These are phyloP conservation scores for Cynopterus brachyotis DNA, from an alignment of 2,113 vertebrate genomes.

Conservation along the genomic window DNA sequence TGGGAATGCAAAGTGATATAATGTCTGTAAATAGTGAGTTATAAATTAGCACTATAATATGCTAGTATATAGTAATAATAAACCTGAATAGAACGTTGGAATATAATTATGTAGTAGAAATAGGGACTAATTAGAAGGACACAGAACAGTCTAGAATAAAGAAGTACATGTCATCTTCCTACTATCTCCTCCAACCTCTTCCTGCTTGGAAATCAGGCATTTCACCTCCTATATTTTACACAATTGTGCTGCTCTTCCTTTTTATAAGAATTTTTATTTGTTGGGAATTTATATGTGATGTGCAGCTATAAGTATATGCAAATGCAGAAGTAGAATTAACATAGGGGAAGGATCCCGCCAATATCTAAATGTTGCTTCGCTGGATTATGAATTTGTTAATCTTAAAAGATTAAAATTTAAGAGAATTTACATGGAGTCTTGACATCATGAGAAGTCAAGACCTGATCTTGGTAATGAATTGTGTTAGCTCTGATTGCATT, in stretches of 20 bases:
- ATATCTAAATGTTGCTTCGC: background rate
- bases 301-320: background rate
- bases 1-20: background rate
- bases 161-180: background rate
- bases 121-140: background rate
- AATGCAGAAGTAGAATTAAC: background rate
- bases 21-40: background rate
- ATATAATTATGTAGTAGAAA: background rate
- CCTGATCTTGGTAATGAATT: background rate
- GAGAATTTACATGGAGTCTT: background rate
- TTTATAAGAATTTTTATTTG: background rate
- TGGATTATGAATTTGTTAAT: background rate
- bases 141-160: background rate
- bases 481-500: background rate
- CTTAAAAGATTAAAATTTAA: slow-evolving; percentile 17
- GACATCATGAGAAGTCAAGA: background rate
- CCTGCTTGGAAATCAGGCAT: background rate
- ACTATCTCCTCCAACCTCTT: background rate
- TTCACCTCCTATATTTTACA: background rate
- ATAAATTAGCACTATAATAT: background rate
- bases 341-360: background rate
- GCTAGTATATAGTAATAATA: background rate
- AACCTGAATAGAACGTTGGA: background rate
- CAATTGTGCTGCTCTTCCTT: background rate
- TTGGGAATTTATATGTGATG: background rate